phyloP scores from a whole-genome alignment of 2,797 vertebrate genomes.

The Anomalospiza imberbis region DNA sequence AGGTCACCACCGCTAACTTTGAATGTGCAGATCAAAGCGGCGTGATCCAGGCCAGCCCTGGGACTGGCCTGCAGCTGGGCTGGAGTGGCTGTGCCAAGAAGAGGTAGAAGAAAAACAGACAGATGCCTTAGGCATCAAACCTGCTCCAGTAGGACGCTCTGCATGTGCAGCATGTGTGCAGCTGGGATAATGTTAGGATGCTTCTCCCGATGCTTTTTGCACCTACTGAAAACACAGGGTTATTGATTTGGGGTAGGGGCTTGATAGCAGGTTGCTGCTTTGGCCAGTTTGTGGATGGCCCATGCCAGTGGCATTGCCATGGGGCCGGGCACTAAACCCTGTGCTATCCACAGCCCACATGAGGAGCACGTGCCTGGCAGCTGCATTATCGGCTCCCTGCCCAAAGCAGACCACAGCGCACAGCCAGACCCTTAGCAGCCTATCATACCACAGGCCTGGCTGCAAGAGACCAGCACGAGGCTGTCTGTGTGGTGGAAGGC shows the following conservation, averaged over 20 bases:
- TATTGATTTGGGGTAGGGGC: background rate
- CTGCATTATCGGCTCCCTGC: background rate
- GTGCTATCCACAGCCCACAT: background rate
- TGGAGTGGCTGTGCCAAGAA: constrained; percentile 18
- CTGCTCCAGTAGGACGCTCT: background rate
- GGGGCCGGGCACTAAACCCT: background rate
- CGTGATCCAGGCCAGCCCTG: background rate
- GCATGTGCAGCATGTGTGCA: background rate
- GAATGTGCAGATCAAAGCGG: constrained; percentile 64
- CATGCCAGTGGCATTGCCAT: background rate
- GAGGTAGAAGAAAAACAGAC: constrained; percentile 47
- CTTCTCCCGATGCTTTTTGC: background rate
- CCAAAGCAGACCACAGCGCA: background rate
- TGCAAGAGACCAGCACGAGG: fast-evolving
- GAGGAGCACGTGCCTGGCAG: background rate
- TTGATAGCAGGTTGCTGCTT: background rate
- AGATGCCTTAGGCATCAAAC: constrained; percentile 33
- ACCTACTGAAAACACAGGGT: background rate
- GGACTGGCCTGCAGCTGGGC: constrained; percentile 65
- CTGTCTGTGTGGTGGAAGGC: fast-evolving
- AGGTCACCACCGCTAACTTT: constrained; percentile 40
- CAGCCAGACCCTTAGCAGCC: background rate
- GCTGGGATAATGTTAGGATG: background rate
- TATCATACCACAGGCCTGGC: background rate
- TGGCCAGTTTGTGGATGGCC: background rate